These are phyloP conservation scores for Dipodomys stephensi DNA, from an alignment of 2,113 vertebrate species.

Conservation along the genomic window DNA sequence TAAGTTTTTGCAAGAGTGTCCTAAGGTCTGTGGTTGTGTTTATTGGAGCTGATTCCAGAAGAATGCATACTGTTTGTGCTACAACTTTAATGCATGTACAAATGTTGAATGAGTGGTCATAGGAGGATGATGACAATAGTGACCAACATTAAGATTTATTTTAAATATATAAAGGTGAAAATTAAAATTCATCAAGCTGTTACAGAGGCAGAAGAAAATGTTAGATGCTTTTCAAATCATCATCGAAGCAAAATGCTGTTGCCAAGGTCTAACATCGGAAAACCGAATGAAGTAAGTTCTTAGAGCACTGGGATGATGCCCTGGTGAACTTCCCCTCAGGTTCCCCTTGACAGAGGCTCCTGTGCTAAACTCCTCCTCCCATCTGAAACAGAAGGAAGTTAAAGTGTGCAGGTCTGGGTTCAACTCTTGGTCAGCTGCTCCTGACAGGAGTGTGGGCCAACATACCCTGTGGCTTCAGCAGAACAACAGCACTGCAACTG, in stretches of 20 bases:
- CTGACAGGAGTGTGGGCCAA: background rate
- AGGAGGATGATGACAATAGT: background rate
- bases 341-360: background rate
- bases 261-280: background rate
- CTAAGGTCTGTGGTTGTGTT: background rate
- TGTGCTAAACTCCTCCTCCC: background rate
- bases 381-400: background rate
- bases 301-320: too few relatives aligned
- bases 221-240: slow-evolving; percentile 6
- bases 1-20: slow-evolving; percentile 24
- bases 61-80: background rate
- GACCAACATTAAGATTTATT: background rate
- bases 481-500: background rate
- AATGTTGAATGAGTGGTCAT: background rate
- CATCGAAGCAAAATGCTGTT: background rate
- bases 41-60: background rate
- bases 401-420: background rate
- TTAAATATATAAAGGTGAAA: background rate
- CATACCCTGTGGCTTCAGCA: background rate
- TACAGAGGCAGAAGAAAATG: background rate
- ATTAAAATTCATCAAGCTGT: slow-evolving; percentile 4
- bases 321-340: background rate
- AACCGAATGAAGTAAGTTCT: background rate
- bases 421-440: background rate
- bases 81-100: slow-evolving; percentile 1